A percentile compares a stretch with the other conserved stretches of the same genome.
These are phyloP conservation scores for Drosophila kanapiae DNA, from an alignment of 1,140 invertebrate species.

Conservation along the genomic window DNA sequence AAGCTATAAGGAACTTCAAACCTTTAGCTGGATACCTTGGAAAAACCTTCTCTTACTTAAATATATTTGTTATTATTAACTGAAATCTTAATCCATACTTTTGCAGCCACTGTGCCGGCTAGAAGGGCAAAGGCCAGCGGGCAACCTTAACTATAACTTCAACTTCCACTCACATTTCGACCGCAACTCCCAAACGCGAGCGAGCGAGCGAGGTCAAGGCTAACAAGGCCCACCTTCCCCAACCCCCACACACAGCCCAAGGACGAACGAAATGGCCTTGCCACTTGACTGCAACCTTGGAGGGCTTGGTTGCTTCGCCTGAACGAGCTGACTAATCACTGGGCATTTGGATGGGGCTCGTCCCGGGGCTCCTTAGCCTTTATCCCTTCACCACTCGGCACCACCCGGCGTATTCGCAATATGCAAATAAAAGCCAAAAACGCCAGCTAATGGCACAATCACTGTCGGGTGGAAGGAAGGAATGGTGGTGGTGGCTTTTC, in stretches of 20 bases:
- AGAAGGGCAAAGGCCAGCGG: slow-evolving; percentile 23
- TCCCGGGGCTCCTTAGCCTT: not conserved
- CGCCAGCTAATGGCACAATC: slow-evolving; percentile 35
- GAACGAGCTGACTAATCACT: slow-evolving; percentile 58
- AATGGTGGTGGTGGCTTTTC: no score
- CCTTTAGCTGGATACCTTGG: no score
- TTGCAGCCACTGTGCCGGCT: slow-evolving; percentile 6
- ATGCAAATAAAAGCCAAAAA: slow-evolving; percentile 65
- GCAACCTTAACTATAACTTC: slow-evolving; percentile 31
- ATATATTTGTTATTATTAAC: no score
- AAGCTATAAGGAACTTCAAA: no score
- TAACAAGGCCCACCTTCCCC: not conserved
- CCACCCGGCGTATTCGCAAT: slow-evolving; percentile 63
- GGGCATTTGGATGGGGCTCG: not conserved
- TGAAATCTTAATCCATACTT: not conserved
- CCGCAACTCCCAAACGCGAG: slow-evolving; percentile 6
- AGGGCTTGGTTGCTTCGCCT: not conserved
- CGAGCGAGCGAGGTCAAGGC: slow-evolving; percentile 58
- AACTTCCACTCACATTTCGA: slow-evolving; percentile 11
- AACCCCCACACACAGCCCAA: not conserved
- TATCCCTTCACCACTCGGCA: not conserved
- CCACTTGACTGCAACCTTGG: slow-evolving; percentile 18
- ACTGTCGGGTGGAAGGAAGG: slow-evolving; percentile 4
- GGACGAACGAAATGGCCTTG: slow-evolving; percentile 1
- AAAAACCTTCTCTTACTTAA: no score